Evolutionary conservation across 2,113 vertebrate species (phyloP).

Genomic region (Ailurus styani): DNA sequence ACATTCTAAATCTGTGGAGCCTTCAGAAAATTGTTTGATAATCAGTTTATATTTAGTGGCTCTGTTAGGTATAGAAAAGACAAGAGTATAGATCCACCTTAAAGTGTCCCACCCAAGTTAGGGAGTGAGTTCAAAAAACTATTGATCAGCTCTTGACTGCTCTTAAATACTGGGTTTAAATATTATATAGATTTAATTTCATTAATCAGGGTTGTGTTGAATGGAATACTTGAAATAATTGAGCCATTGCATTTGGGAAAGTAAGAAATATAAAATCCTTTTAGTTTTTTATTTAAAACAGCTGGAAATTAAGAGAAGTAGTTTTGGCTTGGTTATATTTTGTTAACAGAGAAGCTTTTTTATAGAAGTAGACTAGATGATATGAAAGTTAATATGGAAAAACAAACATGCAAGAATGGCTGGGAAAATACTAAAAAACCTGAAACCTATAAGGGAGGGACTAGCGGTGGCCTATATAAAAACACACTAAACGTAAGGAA

Average conservation of each 20-base stretch:
- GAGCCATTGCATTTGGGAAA: neutral
- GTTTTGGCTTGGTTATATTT: conserved; percentile 22
- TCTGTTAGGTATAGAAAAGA: neutral
- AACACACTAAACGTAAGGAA: neutral
- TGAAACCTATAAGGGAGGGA: neutral
- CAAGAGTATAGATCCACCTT: neutral
- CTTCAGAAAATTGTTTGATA: conserved; percentile 2
- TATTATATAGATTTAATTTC: conserved; percentile 10
- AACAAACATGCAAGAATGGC: neutral
- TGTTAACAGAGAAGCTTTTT: conserved; percentile 11
- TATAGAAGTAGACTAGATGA: conserved; percentile 77
- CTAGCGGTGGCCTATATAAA: neutral
- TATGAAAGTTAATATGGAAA: neutral
- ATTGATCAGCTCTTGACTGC: neutral
- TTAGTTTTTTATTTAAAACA: neutral
- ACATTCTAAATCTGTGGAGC: neutral
- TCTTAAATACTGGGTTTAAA: neutral
- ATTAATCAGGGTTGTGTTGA: neutral
- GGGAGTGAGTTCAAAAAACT: neutral
- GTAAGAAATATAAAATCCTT: neutral
- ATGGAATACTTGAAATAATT: conserved; percentile 37
- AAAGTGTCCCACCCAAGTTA: neutral
- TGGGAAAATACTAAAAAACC: conserved; percentile 13
- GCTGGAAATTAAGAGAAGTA: neutral
- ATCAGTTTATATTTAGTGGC: conserved; percentile 33